Conservation (phyloP, 1,140 invertebrate genomes). For the Brachionus plicatilis region DNA sequence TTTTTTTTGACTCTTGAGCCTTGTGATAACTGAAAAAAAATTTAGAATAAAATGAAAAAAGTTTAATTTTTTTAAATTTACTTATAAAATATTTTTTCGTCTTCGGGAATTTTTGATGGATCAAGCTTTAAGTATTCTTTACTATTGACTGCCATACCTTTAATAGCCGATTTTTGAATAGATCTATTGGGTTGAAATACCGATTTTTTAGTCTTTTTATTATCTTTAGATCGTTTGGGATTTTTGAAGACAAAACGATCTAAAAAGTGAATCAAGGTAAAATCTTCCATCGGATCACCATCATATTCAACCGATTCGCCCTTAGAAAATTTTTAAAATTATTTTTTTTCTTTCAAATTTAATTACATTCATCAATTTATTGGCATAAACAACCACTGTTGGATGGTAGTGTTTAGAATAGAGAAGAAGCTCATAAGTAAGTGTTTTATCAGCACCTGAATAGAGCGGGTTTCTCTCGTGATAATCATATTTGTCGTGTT, state of each 20-base stretch:
- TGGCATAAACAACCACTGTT: slow-evolving; percentile 78
- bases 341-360: slow-evolving; percentile 20
- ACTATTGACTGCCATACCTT: slow-evolving; percentile 64
- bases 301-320: slow-evolving; percentile 66
- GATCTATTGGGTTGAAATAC: not conserved
- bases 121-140: slow-evolving; percentile 65
- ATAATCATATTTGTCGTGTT: slow-evolving; percentile 63
- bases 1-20: slow-evolving; percentile 48
- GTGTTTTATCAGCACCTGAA: slow-evolving; percentile 66
- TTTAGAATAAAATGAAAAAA: not conserved
- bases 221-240: slow-evolving; percentile 69
- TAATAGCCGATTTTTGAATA: slow-evolving; percentile 53
- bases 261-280: slow-evolving; percentile 78
- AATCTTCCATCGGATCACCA: slow-evolving; percentile 86
- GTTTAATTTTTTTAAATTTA: slow-evolving; percentile 47
- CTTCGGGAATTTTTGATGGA: slow-evolving; percentile 68
- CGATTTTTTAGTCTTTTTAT: not conserved
- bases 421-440: slow-evolving; percentile 67
- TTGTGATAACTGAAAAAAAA: slow-evolving; percentile 50
- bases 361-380: slow-evolving; percentile 68
- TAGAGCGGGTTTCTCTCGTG: slow-evolving; percentile 73
- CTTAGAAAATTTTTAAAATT: slow-evolving; percentile 44
- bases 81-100: slow-evolving; percentile 71
- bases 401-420: slow-evolving; percentile 80
- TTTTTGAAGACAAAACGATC: slow-evolving; percentile 94